A percentile compares a stretch with the other conserved stretches of the same genome.
Evolutionary conservation across 2,797 vertebrate genomes (phyloP).

Genomic region (Amblyraja radiata): DNA sequence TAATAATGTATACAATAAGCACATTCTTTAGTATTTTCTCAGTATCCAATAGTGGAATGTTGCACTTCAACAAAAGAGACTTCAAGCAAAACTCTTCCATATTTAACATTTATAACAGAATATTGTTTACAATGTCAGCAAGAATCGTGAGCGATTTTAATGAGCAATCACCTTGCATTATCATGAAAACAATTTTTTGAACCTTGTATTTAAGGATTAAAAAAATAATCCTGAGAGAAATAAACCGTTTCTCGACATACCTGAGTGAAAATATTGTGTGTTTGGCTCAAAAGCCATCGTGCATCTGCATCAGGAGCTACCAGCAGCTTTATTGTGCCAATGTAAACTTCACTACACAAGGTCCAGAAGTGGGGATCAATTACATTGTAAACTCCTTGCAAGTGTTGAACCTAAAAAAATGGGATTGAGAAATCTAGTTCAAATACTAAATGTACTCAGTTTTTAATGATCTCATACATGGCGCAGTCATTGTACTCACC

Average conservation of each 20-base stretch:
- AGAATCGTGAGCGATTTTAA: background rate
- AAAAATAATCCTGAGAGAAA: constrained; percentile 31
- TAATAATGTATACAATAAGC: background rate
- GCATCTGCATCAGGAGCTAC: constrained; percentile 89
- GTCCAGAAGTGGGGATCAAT: constrained; percentile 98
- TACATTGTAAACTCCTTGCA: constrained; percentile 90
- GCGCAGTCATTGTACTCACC: constrained; percentile 58
- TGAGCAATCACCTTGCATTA: background rate
- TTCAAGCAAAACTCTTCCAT: background rate
- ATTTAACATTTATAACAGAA: background rate
- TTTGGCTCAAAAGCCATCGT: constrained; percentile 93
- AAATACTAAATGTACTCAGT: background rate
- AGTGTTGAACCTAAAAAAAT: constrained; percentile 79
- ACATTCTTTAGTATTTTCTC: background rate
- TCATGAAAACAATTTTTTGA: background rate
- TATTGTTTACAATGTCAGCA: background rate
- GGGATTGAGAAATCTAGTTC: accelerated
- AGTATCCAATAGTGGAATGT: background rate
- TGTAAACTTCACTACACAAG: constrained; percentile 86
- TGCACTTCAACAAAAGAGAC: background rate
- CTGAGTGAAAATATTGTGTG: constrained; percentile 96
- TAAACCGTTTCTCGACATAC: constrained; percentile 52
- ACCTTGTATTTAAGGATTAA: constrained; percentile 7
- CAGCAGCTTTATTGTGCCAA: constrained; percentile 86
- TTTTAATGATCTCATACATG: background rate